phyloP scores from a whole-genome alignment of 2,113 vertebrate genomes.

The Scomber colias region DNA sequence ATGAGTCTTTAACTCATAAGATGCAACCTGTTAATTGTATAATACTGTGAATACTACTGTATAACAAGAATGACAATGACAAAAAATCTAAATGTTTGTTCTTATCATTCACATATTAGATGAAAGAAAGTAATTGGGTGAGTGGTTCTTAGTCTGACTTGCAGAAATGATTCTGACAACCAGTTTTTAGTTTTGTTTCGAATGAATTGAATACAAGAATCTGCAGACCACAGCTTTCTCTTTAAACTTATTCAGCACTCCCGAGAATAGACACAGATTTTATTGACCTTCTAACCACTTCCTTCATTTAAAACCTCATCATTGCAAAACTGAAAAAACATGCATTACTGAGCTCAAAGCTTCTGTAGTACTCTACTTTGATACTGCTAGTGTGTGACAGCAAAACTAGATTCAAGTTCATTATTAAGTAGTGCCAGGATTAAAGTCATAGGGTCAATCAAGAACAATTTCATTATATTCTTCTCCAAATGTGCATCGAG shows the following conservation, averaged over 20 bases:
- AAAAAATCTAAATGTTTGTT: neutral
- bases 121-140: too few species aligned
- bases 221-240: neutral
- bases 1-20: neutral
- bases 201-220: neutral
- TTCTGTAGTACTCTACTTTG: neutral
- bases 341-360: conserved; percentile 15
- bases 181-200: neutral
- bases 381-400: neutral
- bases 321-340: conserved; percentile 11
- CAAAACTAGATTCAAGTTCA: too few species aligned
- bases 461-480: too few species aligned
- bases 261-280: conserved; percentile 5
- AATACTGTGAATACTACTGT: neutral
- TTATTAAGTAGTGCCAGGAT: too few species aligned
- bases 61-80: too few species aligned
- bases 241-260: conserved; percentile 10
- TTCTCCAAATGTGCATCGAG: too few species aligned
- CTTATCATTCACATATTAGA: neutral
- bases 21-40: neutral
- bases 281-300: conserved; percentile 12
- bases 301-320: conserved; percentile 13
- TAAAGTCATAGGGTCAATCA: too few species aligned
- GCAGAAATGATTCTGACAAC: neutral
- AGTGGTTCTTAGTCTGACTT: neutral